Conservation (phyloP, 2,888 invertebrate species). For the Reticulitermes lucifugus region DNA sequence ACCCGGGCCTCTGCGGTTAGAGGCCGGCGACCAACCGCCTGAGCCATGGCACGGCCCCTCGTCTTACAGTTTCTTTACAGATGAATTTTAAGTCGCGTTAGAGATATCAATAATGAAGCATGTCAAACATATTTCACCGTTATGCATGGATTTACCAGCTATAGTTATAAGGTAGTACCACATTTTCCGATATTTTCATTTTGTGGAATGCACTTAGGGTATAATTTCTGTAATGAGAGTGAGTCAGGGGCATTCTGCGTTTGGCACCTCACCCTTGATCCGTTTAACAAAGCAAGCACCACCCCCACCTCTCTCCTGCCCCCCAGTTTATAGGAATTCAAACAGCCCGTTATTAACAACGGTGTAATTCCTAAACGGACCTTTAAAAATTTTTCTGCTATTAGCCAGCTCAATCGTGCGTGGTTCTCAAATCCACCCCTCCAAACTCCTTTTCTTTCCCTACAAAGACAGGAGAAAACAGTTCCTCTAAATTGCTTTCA, state of each 20-base stretch:
- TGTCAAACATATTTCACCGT: too few species aligned
- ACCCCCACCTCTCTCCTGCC: neutral
- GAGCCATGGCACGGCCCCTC: too few species aligned
- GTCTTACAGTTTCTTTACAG: too few species aligned
- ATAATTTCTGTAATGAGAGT: neutral
- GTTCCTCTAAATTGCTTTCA: slow-evolving; percentile 35
- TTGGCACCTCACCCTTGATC: neutral
- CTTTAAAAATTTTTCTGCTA: slow-evolving; percentile 23
- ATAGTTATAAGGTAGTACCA: too few species aligned
- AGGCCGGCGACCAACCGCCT: too few species aligned
- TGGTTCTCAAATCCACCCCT: neutral
- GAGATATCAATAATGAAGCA: too few species aligned
- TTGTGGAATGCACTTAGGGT: too few species aligned
- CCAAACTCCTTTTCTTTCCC: slow-evolving; percentile 1
- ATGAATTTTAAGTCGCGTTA: too few species aligned
- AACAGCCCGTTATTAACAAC: slow-evolving; percentile 2
- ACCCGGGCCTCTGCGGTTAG: too few species aligned
- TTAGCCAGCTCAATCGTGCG: slow-evolving; percentile 27
- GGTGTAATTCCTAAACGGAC: neutral
- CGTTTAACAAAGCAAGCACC: slow-evolving; percentile 1
- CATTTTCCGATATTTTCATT: too few species aligned
- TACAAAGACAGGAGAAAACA: slow-evolving; percentile 28
- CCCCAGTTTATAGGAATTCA: neutral
- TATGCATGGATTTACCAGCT: too few species aligned
- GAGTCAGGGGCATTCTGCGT: neutral